Percentiles rank a stretch among this genome's conserved stretches.
Conservation (phyloP, 2,888 invertebrate genomes). For the Thumatha senex region DNA sequence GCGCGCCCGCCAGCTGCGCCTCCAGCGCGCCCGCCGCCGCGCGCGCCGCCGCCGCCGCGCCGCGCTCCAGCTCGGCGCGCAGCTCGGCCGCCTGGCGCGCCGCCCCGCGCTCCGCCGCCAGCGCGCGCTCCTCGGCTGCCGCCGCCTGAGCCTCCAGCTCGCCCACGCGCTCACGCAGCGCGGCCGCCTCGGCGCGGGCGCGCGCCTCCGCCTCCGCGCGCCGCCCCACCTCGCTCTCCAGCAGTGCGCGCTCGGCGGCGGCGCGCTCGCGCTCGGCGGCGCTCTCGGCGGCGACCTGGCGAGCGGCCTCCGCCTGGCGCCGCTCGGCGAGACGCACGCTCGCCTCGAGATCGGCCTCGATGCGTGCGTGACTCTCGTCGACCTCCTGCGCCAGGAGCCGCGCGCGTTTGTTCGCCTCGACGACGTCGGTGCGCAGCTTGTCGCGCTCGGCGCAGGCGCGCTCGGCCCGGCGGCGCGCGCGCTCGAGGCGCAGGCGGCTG, state of each 20-base stretch:
- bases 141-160: slow-evolving; percentile 63
- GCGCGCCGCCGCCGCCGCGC: slow-evolving; percentile 26
- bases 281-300: slow-evolving; percentile 87
- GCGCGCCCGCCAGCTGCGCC: slow-evolving; percentile 84
- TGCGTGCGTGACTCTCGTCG: slow-evolving; percentile 93
- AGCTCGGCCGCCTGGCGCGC: slow-evolving; percentile 67
- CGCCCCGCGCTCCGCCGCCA: slow-evolving; percentile 77
- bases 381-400: slow-evolving; percentile 93
- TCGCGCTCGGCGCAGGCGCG: slow-evolving; percentile 89
- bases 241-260: slow-evolving; percentile 78
- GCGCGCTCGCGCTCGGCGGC: slow-evolving; percentile 90
- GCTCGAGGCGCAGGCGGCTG: slow-evolving; percentile 87
- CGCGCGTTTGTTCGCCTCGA: slow-evolving; percentile 92
- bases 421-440: slow-evolving; percentile 90
- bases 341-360: slow-evolving; percentile 90
- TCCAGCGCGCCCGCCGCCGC: slow-evolving; percentile 49
- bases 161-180: slow-evolving; percentile 85
- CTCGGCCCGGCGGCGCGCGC: slow-evolving; percentile 88
- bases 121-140: slow-evolving; percentile 84
- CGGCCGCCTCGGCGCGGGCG: slow-evolving; percentile 84
- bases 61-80: slow-evolving; percentile 57
- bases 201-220: slow-evolving; percentile 88
- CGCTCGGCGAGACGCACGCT: slow-evolving; percentile 88
- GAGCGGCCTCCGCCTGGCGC: slow-evolving; percentile 89
- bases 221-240: slow-evolving; percentile 86